Conservation (phyloP, 2,797 vertebrate genomes). For the Eulemur albifrons region DNA sequence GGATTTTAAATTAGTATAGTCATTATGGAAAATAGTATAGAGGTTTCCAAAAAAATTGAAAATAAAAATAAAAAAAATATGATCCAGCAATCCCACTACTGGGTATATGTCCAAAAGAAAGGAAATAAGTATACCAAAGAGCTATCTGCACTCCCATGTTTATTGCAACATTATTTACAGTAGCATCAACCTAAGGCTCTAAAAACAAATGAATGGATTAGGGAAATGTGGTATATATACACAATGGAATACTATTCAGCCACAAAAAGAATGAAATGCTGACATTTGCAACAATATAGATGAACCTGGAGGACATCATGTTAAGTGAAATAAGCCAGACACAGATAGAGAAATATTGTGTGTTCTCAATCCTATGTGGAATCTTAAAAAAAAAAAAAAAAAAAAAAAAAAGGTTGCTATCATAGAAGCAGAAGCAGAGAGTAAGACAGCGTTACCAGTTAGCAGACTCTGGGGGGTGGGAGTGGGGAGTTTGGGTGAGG, state of each 20-base stretch:
- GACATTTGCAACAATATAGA: neutral
- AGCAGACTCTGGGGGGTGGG: neutral
- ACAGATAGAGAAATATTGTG: neutral
- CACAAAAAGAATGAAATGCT: neutral
- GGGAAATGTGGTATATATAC: neutral
- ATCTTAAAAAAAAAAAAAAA: neutral
- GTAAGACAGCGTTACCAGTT: neutral
- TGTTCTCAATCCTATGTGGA: neutral
- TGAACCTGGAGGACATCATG: neutral
- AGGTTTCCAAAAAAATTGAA: neutral
- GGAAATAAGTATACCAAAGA: neutral
- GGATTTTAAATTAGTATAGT: neutral
- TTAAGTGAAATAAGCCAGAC: neutral
- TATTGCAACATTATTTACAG: neutral
- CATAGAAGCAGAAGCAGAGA: neutral
- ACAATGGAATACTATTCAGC: neutral
- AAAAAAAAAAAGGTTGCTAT: too few relatives aligned
- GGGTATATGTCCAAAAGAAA: neutral
- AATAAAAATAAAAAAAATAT: neutral
- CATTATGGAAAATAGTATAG: neutral
- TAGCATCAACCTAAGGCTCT: neutral
- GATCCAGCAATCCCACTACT: neutral
- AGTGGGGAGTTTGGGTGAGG: too few relatives aligned
- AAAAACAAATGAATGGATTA: neutral
- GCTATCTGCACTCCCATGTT: neutral